phyloP scores from a whole-genome alignment of 2,797 vertebrate genomes.

The Anguilla megastoma region DNA sequence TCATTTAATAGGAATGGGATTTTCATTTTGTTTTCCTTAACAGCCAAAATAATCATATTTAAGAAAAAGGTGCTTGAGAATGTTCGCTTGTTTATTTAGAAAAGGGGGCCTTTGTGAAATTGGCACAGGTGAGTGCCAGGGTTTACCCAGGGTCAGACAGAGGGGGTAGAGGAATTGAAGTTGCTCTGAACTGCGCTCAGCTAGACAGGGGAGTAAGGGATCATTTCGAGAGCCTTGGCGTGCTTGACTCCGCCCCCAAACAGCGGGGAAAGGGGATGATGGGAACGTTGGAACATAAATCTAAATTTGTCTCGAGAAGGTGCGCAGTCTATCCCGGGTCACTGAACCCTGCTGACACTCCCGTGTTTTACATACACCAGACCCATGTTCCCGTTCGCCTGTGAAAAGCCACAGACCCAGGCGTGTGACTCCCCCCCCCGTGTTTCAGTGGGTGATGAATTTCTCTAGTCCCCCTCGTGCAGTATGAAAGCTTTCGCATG shows the following conservation, averaged over 20 bases:
- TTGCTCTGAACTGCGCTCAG: neutral
- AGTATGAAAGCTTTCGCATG: slow-evolving; percentile 15
- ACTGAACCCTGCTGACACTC: neutral
- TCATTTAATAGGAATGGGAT: neutral
- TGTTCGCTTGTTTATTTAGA: neutral
- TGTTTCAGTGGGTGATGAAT: neutral
- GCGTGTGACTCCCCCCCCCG: neutral
- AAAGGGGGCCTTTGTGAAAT: neutral
- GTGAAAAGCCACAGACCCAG: neutral
- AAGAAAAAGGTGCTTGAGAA: neutral
- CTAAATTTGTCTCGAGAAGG: neutral
- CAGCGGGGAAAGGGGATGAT: neutral
- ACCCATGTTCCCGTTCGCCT: neutral
- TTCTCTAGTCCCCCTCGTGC: neutral
- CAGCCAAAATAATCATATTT: neutral
- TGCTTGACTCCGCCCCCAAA: neutral
- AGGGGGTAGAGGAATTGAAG: neutral
- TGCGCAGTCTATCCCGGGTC: neutral
- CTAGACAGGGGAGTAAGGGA: neutral
- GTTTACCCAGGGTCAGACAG: neutral
- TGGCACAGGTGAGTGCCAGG: neutral
- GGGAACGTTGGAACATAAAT: neutral
- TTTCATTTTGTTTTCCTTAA: slow-evolving; percentile 3
- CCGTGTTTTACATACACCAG: neutral
- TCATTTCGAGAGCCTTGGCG: too few species aligned